A percentile compares a stretch with the other conserved stretches of the same genome.
These are phyloP conservation scores for Dendropsophus ebraccatus DNA, from an alignment of 2,113 vertebrate genomes.

Conservation along the genomic window DNA sequence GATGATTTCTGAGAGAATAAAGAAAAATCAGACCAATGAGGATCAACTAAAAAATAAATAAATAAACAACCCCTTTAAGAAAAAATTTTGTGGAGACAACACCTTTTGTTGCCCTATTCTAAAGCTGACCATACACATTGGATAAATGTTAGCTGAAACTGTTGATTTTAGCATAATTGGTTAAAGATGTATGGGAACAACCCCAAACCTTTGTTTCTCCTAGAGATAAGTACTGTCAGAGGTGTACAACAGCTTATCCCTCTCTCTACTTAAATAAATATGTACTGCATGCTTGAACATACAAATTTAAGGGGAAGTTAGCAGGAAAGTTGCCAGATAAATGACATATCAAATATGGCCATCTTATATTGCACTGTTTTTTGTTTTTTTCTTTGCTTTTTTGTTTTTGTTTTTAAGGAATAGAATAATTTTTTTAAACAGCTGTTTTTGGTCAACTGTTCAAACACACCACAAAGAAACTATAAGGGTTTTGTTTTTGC, in stretches of 20 bases:
- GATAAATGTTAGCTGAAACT: background rate
- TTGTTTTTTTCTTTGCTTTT: no score
- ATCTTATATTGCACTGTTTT: no score
- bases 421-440: no score
- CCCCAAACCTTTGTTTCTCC: background rate
- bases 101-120: background rate
- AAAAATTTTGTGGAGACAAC: background rate
- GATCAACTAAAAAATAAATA: no score
- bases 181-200: background rate
- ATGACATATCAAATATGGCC: background rate
- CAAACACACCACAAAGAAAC: no score
- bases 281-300: background rate
- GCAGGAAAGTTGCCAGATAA: background rate
- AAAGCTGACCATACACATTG: background rate
- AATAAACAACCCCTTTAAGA: no score
- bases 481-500: no score
- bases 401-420: no score
- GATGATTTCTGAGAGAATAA: no score
- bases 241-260: background rate
- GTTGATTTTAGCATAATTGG: background rate
- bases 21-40: no score
- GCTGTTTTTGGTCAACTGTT: no score
- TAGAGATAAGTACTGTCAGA: background rate
- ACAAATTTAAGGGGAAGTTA: background rate
- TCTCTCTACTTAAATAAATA: background rate